Conservation (phyloP, 2,888 invertebrate genomes). For the Silvanus unidentatus region DNA sequence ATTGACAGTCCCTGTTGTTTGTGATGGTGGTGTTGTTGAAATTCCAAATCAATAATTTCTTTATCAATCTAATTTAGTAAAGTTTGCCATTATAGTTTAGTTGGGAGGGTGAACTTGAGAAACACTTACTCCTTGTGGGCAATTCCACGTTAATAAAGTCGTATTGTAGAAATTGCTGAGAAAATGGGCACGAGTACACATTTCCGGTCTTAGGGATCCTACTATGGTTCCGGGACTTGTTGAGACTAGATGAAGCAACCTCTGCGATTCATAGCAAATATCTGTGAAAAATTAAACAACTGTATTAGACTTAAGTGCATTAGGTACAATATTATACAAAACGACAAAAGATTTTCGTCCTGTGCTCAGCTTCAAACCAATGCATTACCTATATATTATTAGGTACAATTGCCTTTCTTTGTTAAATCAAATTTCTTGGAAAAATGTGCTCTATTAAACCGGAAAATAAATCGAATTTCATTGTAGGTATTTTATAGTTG, state of each 20-base stretch:
- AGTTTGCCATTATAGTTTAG: background rate
- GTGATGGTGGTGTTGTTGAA: background rate
- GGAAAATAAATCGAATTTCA: too few species aligned
- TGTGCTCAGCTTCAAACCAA: too few species aligned
- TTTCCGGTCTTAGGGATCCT: slow-evolving; percentile 48
- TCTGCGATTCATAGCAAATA: slow-evolving; percentile 48
- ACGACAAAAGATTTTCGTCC: too few species aligned
- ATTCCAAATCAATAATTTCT: too few species aligned
- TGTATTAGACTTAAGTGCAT: too few species aligned
- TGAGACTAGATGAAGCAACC: slow-evolving; percentile 46
- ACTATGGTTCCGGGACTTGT: slow-evolving; percentile 44
- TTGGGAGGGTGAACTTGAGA: background rate
- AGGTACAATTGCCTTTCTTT: too few species aligned
- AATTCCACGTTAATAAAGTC: slow-evolving; percentile 51
- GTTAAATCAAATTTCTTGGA: too few species aligned
- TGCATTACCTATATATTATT: too few species aligned
- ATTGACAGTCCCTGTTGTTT: slow-evolving; percentile 42
- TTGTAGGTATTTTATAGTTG: too few species aligned
- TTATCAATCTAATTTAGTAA: background rate
- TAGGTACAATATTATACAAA: too few species aligned
- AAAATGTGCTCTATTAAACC: too few species aligned
- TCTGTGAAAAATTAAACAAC: slow-evolving; percentile 40
- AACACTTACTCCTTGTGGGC: slow-evolving; percentile 36
- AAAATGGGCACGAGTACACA: slow-evolving; percentile 49
- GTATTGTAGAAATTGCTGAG: slow-evolving; percentile 49